phyloP scores from a whole-genome alignment of 2,113 vertebrate genomes.

The Anseranas semipalmata region DNA sequence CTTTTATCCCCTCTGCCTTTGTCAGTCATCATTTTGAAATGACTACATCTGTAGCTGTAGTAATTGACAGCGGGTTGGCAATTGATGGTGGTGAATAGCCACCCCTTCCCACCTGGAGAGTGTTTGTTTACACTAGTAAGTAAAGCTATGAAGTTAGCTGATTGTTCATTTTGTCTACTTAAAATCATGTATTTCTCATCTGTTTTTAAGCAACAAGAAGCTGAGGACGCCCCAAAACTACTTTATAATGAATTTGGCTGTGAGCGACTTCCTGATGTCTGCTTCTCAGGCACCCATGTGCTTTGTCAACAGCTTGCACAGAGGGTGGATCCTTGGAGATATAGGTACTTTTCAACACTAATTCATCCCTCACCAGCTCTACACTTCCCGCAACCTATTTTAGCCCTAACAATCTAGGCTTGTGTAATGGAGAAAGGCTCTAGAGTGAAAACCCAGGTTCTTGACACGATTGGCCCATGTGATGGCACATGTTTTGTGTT shows the following conservation, averaged over 20 bases:
- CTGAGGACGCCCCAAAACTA: constrained; percentile 76
- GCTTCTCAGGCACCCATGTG: constrained; percentile 74
- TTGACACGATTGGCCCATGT: neutral
- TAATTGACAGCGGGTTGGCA: neutral
- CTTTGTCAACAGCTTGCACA: constrained; percentile 75
- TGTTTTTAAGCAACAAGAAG: constrained; percentile 75
- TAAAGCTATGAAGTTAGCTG: neutral
- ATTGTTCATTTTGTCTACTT: neutral
- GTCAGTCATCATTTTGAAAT: neutral
- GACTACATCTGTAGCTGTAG: neutral
- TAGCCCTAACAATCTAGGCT: neutral
- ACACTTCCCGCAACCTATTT: neutral
- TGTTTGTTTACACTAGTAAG: neutral
- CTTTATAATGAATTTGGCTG: constrained; percentile 77
- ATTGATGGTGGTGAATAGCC: neutral
- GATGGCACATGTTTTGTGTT: neutral
- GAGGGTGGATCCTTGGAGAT: constrained; percentile 74
- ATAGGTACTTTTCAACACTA: constrained; percentile 54
- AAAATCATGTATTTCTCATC: neutral
- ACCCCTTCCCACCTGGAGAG: neutral
- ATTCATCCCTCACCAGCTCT: neutral
- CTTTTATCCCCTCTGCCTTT: neutral
- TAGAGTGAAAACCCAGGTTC: neutral
- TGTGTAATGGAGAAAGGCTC: neutral
- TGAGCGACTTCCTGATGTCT: constrained; percentile 76